Percentiles rank a stretch among this genome's conserved stretches.
These are phyloP conservation scores for Pseudanteris insignis DNA, from an alignment of 2,888 invertebrate species.

Conservation along the genomic window DNA sequence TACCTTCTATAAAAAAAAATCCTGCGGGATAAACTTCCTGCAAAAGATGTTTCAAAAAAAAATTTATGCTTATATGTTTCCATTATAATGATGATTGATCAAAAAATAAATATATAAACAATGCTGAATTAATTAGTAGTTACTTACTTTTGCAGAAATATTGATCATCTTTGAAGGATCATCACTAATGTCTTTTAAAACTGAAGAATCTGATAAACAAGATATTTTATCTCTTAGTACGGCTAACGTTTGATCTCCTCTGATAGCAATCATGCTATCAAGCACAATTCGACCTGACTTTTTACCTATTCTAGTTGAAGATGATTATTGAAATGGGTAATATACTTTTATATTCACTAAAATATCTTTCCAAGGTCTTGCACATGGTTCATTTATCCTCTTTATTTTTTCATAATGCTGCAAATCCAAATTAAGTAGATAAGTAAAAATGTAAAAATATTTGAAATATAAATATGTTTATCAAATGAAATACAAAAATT, in stretches of 20 bases:
- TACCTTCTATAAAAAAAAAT: slow-evolving; percentile 81
- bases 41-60: no score
- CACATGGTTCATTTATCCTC: background rate
- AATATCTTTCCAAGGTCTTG: slow-evolving; percentile 62
- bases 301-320: slow-evolving; percentile 22
- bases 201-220: slow-evolving; percentile 77
- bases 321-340: slow-evolving; percentile 63
- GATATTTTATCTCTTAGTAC: slow-evolving; percentile 78
- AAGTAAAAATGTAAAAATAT: no score
- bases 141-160: slow-evolving; percentile 35
- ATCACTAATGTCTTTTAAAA: slow-evolving; percentile 72
- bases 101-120: no score
- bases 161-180: slow-evolving; percentile 61
- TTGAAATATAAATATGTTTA: no score
- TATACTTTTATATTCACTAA: slow-evolving; percentile 68
- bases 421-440: background rate
- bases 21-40: slow-evolving; percentile 76
- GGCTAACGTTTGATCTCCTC: slow-evolving; percentile 76
- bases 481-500: no score
- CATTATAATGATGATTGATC: no score
- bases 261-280: slow-evolving; percentile 71
- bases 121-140: background rate
- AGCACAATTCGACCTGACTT: slow-evolving; percentile 61
- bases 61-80: no score
- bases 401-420: slow-evolving; percentile 21